Conservation (phyloP, 2,888 invertebrate species). For the Belgica antarctica region DNA sequence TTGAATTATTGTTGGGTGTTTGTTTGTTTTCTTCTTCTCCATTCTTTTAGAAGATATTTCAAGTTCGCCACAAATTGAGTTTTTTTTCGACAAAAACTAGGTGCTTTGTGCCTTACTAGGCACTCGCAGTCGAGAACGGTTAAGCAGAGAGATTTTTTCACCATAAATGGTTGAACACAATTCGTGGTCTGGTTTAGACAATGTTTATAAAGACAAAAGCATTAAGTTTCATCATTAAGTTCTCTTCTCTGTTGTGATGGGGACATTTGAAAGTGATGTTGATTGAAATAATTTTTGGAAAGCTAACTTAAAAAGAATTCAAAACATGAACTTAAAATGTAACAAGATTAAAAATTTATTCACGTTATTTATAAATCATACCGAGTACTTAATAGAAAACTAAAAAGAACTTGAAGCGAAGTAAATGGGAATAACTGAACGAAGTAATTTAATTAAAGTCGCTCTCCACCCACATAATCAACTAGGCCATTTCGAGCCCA, state of each 20-base stretch:
- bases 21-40: conserved; percentile 9
- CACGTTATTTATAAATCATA: too few species aligned
- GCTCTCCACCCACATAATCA: conserved; percentile 35
- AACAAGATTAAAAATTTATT: too few species aligned
- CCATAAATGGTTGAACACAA: conserved; percentile 30
- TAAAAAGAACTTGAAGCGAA: conserved; percentile 1
- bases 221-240: conserved; percentile 12
- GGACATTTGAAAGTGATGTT: too few species aligned
- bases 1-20: conserved; percentile 33
- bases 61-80: conserved; percentile 29
- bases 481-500: not conserved
- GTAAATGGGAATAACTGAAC: conserved; percentile 10
- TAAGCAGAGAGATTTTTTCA: not conserved
- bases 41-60: too few species aligned
- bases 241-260: not conserved
- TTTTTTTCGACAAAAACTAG: conserved; percentile 1
- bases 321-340: too few species aligned
- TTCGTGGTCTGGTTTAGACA: conserved; percentile 34
- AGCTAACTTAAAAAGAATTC: too few species aligned
- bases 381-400: conserved; percentile 30
- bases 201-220: conserved; percentile 22
- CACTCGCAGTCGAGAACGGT: conserved; percentile 16
- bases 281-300: too few species aligned
- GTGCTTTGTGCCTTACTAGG: conserved; percentile 7
- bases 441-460: conserved; percentile 35